Percentiles rank a stretch among this genome's conserved stretches.
These are phyloP conservation scores for Drosophila gunungcola DNA, from an alignment of 1,140 invertebrate genomes.

Conservation along the genomic window DNA sequence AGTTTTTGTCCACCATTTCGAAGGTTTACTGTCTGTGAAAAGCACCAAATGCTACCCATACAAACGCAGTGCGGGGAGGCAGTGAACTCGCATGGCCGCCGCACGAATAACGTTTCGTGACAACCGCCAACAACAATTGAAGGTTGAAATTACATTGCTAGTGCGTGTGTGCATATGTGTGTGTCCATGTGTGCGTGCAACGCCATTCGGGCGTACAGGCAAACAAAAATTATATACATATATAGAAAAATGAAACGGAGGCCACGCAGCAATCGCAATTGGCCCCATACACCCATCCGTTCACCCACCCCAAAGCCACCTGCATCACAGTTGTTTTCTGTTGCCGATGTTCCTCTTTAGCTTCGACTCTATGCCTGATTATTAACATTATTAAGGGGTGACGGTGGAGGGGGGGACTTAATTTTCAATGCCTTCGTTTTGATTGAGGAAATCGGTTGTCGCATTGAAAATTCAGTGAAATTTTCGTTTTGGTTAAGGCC, in stretches of 20 bases:
- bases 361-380: conserved; percentile 33
- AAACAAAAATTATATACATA: conserved; percentile 42
- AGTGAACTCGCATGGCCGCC: conserved; percentile 80
- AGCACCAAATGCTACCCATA: conserved; percentile 64
- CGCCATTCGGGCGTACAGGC: conserved; percentile 80
- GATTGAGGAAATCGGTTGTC: conserved; percentile 78
- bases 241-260: conserved; percentile 60
- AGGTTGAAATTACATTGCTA: conserved; percentile 78
- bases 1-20: background rate
- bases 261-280: conserved; percentile 73
- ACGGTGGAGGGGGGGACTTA: conserved; percentile 19
- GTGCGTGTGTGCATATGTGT: conserved; percentile 39
- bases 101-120: conserved; percentile 83
- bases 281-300: conserved; percentile 43
- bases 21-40: conserved; percentile 56
- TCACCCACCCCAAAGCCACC: conserved; percentile 32
- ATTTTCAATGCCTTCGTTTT: conserved; percentile 77
- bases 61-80: conserved; percentile 56
- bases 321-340: conserved; percentile 3
- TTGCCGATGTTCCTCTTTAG: conserved; percentile 20
- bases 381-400: conserved; percentile 54
- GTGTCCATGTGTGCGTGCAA: conserved; percentile 70
- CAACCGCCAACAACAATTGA: conserved; percentile 75
- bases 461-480: conserved; percentile 81
- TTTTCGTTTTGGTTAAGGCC: conserved; percentile 61